Evolutionary conservation across 2,888 invertebrate species (phyloP).

Genomic region (Melieria picta): DNA sequence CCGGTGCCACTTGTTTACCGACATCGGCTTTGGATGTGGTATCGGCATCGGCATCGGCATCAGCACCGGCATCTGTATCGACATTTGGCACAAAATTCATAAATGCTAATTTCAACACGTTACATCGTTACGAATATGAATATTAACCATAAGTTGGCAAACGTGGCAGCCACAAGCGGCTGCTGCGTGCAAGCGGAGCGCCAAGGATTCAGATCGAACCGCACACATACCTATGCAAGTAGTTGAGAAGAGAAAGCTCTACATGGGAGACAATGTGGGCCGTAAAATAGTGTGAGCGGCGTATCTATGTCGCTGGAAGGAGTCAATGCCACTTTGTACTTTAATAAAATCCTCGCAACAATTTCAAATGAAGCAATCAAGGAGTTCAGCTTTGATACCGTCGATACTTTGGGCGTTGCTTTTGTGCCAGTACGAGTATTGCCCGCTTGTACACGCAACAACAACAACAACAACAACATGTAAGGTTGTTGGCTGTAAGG

Average conservation of each 20-base stretch:
- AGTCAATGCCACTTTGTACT: constrained; percentile 17
- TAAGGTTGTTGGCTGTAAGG: too few species aligned
- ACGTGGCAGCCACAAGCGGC: neutral
- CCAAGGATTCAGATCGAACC: neutral
- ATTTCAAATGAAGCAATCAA: constrained; percentile 35
- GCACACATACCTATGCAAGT: neutral
- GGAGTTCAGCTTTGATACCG: constrained; percentile 24
- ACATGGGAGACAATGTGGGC: neutral
- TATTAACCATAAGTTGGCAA: constrained; percentile 29
- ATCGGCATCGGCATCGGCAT: constrained; percentile 1
- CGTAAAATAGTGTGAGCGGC: neutral
- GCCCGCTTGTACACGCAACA: too few species aligned
- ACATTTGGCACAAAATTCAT: constrained; percentile 61
- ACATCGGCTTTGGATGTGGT: constrained; percentile 22
- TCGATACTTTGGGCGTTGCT: constrained; percentile 15
- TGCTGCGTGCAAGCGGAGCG: too few species aligned
- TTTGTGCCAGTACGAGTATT: too few species aligned
- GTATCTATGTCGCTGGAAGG: constrained; percentile 2
- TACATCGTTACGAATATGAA: constrained; percentile 41
- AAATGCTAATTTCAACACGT: constrained; percentile 63
- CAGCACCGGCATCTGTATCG: constrained; percentile 19
- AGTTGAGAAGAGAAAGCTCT: neutral
- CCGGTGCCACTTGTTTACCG: neutral
- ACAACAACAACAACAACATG: too few species aligned
- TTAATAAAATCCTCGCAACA: constrained; percentile 30